phyloP scores from a whole-genome alignment of 2,888 invertebrate species.

The Ligdia adustata region DNA sequence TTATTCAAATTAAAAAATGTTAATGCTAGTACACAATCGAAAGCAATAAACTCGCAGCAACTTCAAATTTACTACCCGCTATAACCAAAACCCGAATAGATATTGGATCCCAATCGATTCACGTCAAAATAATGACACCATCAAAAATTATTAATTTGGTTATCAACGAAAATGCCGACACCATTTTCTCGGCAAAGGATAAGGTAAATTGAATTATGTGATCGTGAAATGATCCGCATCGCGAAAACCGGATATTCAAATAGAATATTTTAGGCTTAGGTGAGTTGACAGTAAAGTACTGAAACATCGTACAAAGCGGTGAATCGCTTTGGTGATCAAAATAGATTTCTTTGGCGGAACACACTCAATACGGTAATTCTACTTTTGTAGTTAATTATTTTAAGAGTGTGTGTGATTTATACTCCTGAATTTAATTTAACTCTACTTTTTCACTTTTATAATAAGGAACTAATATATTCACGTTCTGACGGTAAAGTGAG shows the following conservation, averaged over 20 bases:
- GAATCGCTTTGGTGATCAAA: not conserved
- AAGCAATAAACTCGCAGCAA: too few species aligned
- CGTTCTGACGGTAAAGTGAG: too few species aligned
- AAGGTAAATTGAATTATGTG: constrained; percentile 70
- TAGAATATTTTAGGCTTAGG: constrained; percentile 42
- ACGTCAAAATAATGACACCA: constrained; percentile 56
- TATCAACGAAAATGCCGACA: constrained; percentile 60
- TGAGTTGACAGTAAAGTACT: constrained; percentile 3
- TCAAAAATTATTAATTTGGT: constrained; percentile 67
- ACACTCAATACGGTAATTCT: not conserved
- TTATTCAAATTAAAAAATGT: too few species aligned
- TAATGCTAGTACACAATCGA: too few species aligned
- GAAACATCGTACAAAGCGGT: constrained; percentile 11
- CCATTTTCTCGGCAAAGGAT: constrained; percentile 66
- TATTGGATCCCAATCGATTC: constrained; percentile 39
- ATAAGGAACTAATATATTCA: too few species aligned
- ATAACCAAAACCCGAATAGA: not conserved
- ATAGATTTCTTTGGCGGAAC: not conserved
- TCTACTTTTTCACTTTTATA: too few species aligned
- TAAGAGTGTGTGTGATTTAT: too few species aligned
- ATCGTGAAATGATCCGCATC: constrained; percentile 60
- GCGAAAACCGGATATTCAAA: constrained; percentile 49
- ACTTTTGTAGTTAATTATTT: too few species aligned
- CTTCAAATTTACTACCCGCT: not conserved
- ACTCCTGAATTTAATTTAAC: too few species aligned